Conservation (phyloP, 2,113 vertebrate genomes). For the Okapia johnstoni region DNA sequence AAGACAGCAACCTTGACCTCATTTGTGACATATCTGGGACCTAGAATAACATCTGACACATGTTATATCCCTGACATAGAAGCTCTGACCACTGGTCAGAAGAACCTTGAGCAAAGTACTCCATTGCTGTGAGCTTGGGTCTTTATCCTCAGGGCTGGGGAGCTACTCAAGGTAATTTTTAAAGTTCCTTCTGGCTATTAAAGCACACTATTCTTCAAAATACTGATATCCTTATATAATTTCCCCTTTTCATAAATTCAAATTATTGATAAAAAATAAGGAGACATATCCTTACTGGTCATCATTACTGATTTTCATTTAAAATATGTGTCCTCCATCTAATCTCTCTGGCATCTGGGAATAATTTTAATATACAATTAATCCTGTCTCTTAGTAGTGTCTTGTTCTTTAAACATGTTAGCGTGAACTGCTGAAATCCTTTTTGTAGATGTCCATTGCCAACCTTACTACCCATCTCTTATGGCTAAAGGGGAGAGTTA, state of each 20-base stretch:
- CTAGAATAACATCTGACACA: background rate
- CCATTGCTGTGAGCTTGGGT: background rate
- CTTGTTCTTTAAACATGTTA: slow-evolving; percentile 2
- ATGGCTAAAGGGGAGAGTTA: background rate
- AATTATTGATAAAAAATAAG: background rate
- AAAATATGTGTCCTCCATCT: background rate
- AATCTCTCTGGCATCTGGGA: background rate
- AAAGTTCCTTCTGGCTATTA: background rate
- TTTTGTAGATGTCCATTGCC: background rate
- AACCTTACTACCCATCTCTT: background rate
- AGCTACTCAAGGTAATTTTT: background rate
- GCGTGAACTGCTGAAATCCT: background rate
- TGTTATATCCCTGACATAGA: background rate
- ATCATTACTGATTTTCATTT: background rate
- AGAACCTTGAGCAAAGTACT: background rate
- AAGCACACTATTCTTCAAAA: background rate
- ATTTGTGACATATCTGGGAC: background rate
- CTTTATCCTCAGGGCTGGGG: background rate
- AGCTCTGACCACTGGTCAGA: background rate
- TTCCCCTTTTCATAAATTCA: background rate
- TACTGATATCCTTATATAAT: background rate
- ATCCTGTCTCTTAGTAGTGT: background rate
- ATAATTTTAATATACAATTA: background rate
- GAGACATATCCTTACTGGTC: background rate
- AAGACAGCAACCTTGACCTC: background rate